Evolutionary conservation across 2,888 invertebrate genomes (phyloP), one percentile per base, ranked within the genome.

Genomic region (Epirrhoe tristata): DNA sequence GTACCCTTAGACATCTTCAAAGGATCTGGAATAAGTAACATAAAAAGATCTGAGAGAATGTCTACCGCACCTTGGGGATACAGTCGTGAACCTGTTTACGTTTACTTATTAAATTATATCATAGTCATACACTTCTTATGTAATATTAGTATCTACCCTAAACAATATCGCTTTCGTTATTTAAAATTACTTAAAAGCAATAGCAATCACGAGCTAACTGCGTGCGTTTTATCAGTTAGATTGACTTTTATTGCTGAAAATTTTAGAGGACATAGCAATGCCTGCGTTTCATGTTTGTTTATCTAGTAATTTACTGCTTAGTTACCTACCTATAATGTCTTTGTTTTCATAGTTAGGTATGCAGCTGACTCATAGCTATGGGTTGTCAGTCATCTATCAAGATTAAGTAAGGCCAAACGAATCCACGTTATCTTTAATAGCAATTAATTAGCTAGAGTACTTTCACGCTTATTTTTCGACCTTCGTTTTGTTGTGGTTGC

Each of bases 351-450:
- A 8, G 24, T 50, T 39, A 24, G 50, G 12, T 46, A 54, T 12
- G n/a, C 53, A 10, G 12, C 46, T 65, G 54, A 65, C 51, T 59
- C 65, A 59, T 51, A 50, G 10, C 43, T 48, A 31, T 24, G n/a
- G 24, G 16, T 53, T 31, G 53, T 51, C 51, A 14, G 50, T 54
- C n/a, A 63, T 63, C 67, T 52, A 67, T 63, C 52, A 46, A 60
- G 56, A 67, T 67, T 67, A 43, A 5, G 39, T 43, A 67, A 60
- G 63, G 67, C 36, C 32, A n/a, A 46, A 39, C 52, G 24, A 31
- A 63, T 32, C 50, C 34, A 14, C 39, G 55, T 63, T 63, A 67
- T 67, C 58, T 36, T 7, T 14, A 31, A 50, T 36, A 54, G 24
- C 61, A 62, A 58, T 58, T 52, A 56, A 52, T 63, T 46, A 56